Evolutionary conservation across 1,140 invertebrate species (phyloP), one percentile per base, ranked within the genome.

Genomic region (Agrypnia vestita): DNA sequence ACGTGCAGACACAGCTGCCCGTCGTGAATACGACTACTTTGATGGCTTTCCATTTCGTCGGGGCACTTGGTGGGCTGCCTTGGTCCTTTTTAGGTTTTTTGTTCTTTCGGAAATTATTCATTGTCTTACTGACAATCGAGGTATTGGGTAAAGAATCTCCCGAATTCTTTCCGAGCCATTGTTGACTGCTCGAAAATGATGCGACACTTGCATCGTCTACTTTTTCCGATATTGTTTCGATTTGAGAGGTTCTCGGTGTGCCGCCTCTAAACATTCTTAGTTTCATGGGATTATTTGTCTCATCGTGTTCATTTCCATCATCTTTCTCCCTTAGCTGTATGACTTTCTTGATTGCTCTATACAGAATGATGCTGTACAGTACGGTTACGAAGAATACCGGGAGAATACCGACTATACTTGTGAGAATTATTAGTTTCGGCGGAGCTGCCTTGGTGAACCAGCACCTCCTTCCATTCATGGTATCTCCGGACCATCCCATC

Each of bases 1-100:
- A 89, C 3, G 87, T 89, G 4, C 87, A 56, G 79, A 91, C 84
- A 79, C 92, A 91, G 84, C 90, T 90, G 9, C 89, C 88, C 0
- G 90, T 89, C 43, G 91, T 92, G n/a, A 92, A 86, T 82, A 91
- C 84, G 0, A 92, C 91, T 17, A 92, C 86, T 79, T 89, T 90
- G 6, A 92, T 86, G 0, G 91, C 91, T 82, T 90, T 88, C 87
- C 89, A 91, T 85, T 90, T 91, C 43, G 87, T 89, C 4, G 89
- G 89, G 46, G 86, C 84, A 51, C 79, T 83, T 69, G 81, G 43
- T 25, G 1, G 25, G 7, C n/a, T 13, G 9, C 53, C 47, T 25
- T 21, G 15, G 0, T 49, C 47, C 49, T 62, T 43, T 7, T 1
- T 6, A n/a, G 13, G 9, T 13, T 10, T 11, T 13, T 35, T 21